Evolutionary conservation across 2,888 invertebrate species (phyloP), one percentile per base, ranked within the genome.

Genomic region (Melanophora roralis): DNA sequence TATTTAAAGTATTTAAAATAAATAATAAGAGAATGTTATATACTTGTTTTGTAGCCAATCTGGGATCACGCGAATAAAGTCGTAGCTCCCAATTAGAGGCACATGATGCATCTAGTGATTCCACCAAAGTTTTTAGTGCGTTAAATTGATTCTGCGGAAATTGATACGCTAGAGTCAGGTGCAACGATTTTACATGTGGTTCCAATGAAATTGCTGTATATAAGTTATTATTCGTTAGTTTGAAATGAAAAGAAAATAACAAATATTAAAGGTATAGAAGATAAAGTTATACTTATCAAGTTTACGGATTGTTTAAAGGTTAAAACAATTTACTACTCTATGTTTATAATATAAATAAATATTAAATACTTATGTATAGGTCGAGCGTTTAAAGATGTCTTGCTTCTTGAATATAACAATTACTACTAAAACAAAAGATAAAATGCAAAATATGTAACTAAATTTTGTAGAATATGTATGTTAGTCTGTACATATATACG

Each of bases 161-260:
- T 89, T 96, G 96, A 91, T 97, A 97, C 16, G 97, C 97, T 86
- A 97, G 91, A 7, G 97, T 96, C 84, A 97, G 91, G 90, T 97
- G 97, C 65, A 97, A 91, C 9, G 96, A 95, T 89, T 97, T 96
- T 65, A 95, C 94, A 87, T 95, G 95, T 0, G 95, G 94, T 88
- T 96, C 95, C 85, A 95, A 91, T 85, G 92, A 93, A 84, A 95
- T 93, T 16, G 94, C 94, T 94, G 90, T 71, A 64, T 64, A 6
- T 32, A 32, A 65, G 9, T 53, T 47, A 40, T 47, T 38, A 19
- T 72, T 32, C 27, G 19, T 69, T 64, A 45, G 51, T 51, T 49
- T 65, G 38, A 73, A 68, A 76, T 75, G 80, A 80, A 79, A 84
- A 53, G 82, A 78, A 80, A 82, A 79, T 78, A 82, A 80, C 81